phyloP scores from a whole-genome alignment of 2,797 vertebrate species.

The Mus caroli region DNA sequence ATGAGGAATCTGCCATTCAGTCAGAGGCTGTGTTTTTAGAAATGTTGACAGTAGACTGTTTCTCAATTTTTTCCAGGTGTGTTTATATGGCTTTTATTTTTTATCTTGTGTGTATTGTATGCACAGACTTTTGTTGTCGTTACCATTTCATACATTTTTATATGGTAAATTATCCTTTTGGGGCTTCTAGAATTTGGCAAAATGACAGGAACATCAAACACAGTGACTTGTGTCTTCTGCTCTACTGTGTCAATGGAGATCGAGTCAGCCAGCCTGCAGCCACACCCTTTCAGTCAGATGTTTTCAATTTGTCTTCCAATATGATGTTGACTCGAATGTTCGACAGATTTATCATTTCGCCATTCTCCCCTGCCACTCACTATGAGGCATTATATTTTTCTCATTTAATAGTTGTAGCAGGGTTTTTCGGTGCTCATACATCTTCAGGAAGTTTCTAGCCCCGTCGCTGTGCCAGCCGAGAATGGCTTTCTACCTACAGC shows the following conservation, averaged over 20 bases:
- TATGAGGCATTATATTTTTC: constrained; percentile 62
- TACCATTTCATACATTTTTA: neutral
- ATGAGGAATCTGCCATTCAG: constrained; percentile 24
- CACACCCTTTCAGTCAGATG: constrained; percentile 25
- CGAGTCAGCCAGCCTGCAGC: neutral
- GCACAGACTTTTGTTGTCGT: neutral
- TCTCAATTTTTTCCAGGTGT: neutral
- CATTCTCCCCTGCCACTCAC: constrained; percentile 59
- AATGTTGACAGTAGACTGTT: neutral
- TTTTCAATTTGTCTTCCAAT: constrained; percentile 63
- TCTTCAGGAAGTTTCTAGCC: constrained; percentile 55
- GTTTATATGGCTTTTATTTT: neutral
- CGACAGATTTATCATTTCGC: constrained; percentile 58
- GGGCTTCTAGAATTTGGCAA: neutral
- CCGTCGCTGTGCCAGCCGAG: neutral
- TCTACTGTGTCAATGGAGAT: neutral
- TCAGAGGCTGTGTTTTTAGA: neutral
- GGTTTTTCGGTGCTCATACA: constrained; percentile 59
- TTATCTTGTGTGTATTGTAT: neutral
- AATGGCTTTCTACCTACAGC: neutral
- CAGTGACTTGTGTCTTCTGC: neutral
- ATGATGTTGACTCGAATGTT: constrained; percentile 29
- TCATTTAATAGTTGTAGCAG: constrained; percentile 57
- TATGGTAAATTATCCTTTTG: neutral
- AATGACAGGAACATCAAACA: neutral